Conservation (phyloP, 2,797 vertebrate species). For the Darevskia mixta region DNA sequence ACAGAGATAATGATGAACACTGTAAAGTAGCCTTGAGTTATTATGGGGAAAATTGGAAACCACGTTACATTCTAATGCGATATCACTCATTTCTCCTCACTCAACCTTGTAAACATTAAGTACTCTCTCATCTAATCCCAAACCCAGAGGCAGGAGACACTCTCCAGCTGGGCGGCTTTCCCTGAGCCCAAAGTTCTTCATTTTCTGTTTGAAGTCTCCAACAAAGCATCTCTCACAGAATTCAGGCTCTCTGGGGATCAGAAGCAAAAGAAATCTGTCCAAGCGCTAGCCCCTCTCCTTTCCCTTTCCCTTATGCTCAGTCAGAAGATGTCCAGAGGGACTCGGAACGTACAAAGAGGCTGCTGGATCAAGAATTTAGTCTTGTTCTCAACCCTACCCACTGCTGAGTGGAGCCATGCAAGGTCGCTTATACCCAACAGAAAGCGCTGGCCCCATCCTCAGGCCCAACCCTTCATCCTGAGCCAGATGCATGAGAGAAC, state of each 20-base stretch:
- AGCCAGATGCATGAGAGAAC: not conserved
- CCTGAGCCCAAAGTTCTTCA: not conserved
- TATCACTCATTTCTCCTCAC: not conserved
- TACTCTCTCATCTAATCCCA: constrained; percentile 22
- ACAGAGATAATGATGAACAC: constrained; percentile 31
- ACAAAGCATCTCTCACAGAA: not conserved
- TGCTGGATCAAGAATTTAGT: too few species aligned
- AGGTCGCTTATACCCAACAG: too few species aligned
- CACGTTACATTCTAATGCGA: not conserved
- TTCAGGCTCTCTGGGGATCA: not conserved
- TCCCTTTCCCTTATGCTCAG: not conserved
- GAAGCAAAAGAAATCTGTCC: not conserved
- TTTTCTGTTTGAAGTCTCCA: not conserved
- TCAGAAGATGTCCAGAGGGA: too few species aligned
- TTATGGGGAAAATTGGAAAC: constrained; percentile 9
- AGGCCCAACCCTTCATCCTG: too few species aligned
- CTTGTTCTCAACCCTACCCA: too few species aligned
- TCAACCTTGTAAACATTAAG: not conserved
- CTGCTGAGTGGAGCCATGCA: not conserved
- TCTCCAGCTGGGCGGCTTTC: not conserved
- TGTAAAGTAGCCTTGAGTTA: constrained; percentile 37
- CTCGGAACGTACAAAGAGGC: too few species aligned
- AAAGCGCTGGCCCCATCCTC: too few species aligned
- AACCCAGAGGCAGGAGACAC: not conserved
- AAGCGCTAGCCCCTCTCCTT: not conserved